These are phyloP conservation scores for Telmatochromis brichardi DNA, from an alignment of 2,113 vertebrate species.

Conservation along the genomic window DNA sequence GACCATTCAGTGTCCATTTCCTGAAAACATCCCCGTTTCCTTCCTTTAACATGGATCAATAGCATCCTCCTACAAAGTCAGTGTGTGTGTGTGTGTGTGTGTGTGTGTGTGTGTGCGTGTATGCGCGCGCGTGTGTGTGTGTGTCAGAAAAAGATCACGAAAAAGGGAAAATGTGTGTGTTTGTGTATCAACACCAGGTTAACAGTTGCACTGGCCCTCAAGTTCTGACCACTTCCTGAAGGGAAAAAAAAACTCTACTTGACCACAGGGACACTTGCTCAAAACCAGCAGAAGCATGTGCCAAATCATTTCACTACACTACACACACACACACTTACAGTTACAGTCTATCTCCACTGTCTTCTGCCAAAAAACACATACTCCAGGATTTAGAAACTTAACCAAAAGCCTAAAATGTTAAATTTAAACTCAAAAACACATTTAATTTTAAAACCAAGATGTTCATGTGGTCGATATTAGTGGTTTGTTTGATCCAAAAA, in stretches of 20 bases:
- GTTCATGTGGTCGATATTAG: neutral
- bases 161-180: neutral
- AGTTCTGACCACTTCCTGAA: slow-evolving; percentile 3
- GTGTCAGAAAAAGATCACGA: neutral
- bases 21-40: slow-evolving; percentile 22
- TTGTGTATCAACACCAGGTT: neutral
- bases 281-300: slow-evolving; percentile 22
- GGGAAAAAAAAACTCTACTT: neutral
- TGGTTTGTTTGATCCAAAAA: neutral
- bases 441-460: neutral
- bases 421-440: neutral
- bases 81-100: neutral
- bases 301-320: slow-evolving; percentile 17
- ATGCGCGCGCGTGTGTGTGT: neutral
- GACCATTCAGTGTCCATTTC: neutral
- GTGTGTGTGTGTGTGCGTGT: neutral
- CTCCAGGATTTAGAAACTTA: neutral
- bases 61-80: neutral
- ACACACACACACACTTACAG: neutral
- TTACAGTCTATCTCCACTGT: neutral
- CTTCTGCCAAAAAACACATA: neutral
- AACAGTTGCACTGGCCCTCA: slow-evolving; percentile 12
- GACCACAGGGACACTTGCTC: slow-evolving; percentile 28
- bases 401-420: neutral
- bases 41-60: slow-evolving; percentile 50